Conservation (phyloP, 1,140 invertebrate species). For the Drosophila orena region DNA sequence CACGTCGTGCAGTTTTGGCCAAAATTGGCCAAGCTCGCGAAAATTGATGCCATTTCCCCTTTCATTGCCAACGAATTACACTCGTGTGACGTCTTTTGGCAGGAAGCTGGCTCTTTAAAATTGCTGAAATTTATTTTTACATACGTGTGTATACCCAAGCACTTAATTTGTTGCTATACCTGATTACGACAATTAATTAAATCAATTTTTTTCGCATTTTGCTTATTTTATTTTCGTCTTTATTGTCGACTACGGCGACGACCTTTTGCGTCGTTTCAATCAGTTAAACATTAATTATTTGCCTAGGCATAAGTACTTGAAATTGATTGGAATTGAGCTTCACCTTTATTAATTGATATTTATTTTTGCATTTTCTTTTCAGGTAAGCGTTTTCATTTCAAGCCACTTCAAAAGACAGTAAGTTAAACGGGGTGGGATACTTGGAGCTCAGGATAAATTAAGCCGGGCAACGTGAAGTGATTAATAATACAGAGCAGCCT, state of each 20-base stretch:
- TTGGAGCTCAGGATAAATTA: slow-evolving; percentile 5
- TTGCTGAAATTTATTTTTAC: slow-evolving; percentile 37
- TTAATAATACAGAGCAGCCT: neutral
- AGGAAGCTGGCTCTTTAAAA: slow-evolving; percentile 22
- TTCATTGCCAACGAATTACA: slow-evolving; percentile 52
- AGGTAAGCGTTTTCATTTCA: slow-evolving; percentile 65
- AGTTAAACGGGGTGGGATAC: slow-evolving; percentile 27
- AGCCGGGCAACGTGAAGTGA: neutral
- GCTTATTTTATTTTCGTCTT: slow-evolving; percentile 22
- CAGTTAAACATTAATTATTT: slow-evolving; percentile 37
- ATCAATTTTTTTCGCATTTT: slow-evolving; percentile 2
- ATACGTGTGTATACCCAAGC: slow-evolving; percentile 12
- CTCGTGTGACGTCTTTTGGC: slow-evolving; percentile 44
- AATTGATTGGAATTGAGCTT: slow-evolving; percentile 51
- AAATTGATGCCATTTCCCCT: slow-evolving; percentile 54
- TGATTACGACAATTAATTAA: slow-evolving; percentile 59
- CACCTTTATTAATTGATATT: slow-evolving; percentile 61
- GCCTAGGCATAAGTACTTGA: slow-evolving; percentile 43
- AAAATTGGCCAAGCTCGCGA: slow-evolving; percentile 36
- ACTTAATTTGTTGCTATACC: slow-evolving; percentile 25
- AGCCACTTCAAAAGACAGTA: slow-evolving; percentile 23
- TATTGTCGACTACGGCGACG: slow-evolving; percentile 13
- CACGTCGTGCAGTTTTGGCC: slow-evolving; percentile 23
- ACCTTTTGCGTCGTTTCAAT: slow-evolving; percentile 47
- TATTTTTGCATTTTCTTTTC: slow-evolving; percentile 62